Evolutionary conservation across 2,113 vertebrate species (phyloP).

Genomic region (Poecilia latipinna): DNA sequence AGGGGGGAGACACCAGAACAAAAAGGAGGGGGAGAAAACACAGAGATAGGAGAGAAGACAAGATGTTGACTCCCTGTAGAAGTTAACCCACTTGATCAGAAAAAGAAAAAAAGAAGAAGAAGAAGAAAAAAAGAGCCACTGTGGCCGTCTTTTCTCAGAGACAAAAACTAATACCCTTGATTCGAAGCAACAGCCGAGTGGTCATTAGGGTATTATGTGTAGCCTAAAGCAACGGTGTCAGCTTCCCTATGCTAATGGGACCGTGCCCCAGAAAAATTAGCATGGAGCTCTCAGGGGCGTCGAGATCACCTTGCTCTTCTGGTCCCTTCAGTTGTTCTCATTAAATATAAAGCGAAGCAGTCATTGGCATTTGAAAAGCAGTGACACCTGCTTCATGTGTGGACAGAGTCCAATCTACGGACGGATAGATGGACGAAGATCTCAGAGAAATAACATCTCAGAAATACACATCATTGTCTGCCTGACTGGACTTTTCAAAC

Average conservation of each 20-base stretch:
- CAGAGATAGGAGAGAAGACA: conserved; percentile 27
- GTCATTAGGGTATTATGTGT: conserved; percentile 89
- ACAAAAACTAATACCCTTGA: conserved; percentile 81
- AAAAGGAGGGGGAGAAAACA: conserved; percentile 21
- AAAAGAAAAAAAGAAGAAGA: not conserved
- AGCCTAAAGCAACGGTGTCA: conserved; percentile 91
- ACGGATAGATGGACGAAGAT: too few species aligned
- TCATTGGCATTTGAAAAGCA: conserved; percentile 25
- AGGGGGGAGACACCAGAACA: not conserved
- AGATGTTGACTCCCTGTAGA: conserved; percentile 44
- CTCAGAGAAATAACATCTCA: too few species aligned
- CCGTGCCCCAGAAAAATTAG: conserved; percentile 89
- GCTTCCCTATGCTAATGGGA: conserved; percentile 93
- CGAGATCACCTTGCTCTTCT: conserved; percentile 66
- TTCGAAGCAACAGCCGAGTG: conserved; percentile 94
- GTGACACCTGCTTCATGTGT: conserved; percentile 7
- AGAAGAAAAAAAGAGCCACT: conserved; percentile 72
- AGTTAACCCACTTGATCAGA: conserved; percentile 38
- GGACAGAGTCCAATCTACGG: not conserved
- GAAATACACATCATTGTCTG: too few species aligned
- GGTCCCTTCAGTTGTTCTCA: conserved; percentile 60
- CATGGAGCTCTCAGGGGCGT: conserved; percentile 93
- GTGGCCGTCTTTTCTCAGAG: conserved; percentile 78
- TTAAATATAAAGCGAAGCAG: conserved; percentile 51
- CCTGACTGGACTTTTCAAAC: not conserved